These are phyloP conservation scores for Thamnaconus septentrionalis DNA, from an alignment of 2,113 vertebrate genomes.

Conservation along the genomic window DNA sequence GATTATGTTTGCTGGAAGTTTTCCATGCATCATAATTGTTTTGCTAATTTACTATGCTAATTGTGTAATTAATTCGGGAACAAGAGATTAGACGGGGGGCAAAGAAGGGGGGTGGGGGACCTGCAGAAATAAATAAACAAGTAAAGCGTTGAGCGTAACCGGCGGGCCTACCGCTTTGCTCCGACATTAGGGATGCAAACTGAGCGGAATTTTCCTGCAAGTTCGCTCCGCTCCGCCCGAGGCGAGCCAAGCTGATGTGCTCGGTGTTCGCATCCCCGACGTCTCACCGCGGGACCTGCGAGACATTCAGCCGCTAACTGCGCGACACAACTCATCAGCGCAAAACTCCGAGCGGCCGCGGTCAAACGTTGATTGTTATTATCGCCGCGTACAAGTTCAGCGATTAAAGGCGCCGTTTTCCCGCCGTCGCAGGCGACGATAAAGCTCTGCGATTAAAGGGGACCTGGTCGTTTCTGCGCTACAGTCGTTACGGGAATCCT, in stretches of 20 bases:
- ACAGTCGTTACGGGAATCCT: constrained; percentile 24
- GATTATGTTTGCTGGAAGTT: constrained; percentile 75
- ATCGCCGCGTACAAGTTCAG: constrained; percentile 27
- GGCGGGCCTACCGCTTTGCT: constrained; percentile 75
- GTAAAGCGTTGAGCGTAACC: constrained; percentile 75
- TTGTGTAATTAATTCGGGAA: constrained; percentile 83
- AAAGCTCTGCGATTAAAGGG: constrained; percentile 15
- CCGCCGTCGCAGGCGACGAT: constrained; percentile 39
- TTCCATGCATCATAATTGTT: constrained; percentile 84
- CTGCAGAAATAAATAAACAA: constrained; percentile 78
- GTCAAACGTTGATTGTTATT: constrained; percentile 54
- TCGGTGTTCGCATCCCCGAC: constrained; percentile 62
- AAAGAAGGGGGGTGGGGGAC: constrained; percentile 58
- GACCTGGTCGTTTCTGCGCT: constrained; percentile 35
- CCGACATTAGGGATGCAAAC: constrained; percentile 80
- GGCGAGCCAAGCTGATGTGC: constrained; percentile 68
- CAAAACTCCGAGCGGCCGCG: constrained; percentile 63
- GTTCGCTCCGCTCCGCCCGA: constrained; percentile 69
- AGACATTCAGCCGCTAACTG: constrained; percentile 56
- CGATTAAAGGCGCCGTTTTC: constrained; percentile 44
- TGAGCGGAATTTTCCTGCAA: constrained; percentile 62
- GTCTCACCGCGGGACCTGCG: constrained; percentile 64
- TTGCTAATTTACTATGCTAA: constrained; percentile 84
- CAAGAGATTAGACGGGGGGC: constrained; percentile 78
- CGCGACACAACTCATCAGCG: constrained; percentile 48